Evolutionary conservation across 2,113 vertebrate genomes (phyloP).

Genomic region (Tetrax tetrax): DNA sequence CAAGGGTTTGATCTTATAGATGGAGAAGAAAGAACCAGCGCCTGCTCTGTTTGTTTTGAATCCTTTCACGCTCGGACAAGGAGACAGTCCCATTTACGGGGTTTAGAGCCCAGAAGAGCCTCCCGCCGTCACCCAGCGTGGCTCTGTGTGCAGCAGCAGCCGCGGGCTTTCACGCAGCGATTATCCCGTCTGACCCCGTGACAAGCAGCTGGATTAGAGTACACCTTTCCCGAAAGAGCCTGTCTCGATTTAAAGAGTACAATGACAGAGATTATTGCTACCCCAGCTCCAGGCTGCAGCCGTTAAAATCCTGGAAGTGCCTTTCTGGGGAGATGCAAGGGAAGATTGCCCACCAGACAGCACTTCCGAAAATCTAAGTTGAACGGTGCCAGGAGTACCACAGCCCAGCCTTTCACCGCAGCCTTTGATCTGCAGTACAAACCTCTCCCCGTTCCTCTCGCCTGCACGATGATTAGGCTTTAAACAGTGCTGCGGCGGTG

Average conservation of each 20-base stretch:
- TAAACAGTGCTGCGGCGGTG: not conserved
- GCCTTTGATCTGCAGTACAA: not conserved
- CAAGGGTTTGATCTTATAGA: not conserved
- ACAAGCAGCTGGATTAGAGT: not conserved
- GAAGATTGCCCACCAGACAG: not conserved
- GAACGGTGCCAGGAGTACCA: not conserved
- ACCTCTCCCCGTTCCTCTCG: not conserved
- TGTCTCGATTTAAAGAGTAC: not conserved
- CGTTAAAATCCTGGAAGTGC: not conserved
- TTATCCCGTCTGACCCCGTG: not conserved
- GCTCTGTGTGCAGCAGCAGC: not conserved
- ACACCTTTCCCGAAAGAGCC: not conserved
- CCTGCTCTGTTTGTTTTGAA: not conserved
- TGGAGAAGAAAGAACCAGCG: not conserved
- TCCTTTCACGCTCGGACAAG: not conserved
- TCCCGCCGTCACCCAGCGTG: not conserved
- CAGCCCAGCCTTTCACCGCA: not conserved
- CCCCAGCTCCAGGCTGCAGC: not conserved
- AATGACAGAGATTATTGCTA: not conserved
- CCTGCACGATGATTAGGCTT: not conserved
- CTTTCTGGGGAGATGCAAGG: not conserved
- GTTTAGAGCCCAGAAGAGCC: not conserved
- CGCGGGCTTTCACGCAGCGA: not conserved
- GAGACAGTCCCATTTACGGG: not conserved
- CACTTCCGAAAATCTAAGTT: accelerated